phyloP scores from a whole-genome alignment of 2,797 vertebrate genomes.

The Spondyliosoma cantharus region DNA sequence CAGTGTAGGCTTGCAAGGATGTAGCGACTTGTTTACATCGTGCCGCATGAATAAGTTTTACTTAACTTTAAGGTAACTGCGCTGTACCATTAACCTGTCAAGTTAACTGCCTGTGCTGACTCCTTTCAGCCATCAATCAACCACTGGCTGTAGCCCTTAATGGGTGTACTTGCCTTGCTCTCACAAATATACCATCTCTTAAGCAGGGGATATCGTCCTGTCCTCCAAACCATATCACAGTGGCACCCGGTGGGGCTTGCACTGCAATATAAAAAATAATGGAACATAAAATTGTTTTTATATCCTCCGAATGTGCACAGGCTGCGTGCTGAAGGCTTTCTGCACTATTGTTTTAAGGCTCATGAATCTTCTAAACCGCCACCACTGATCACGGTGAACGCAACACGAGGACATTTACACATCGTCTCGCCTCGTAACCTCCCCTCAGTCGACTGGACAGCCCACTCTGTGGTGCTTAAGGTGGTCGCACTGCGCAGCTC shows the following conservation, averaged over 20 bases:
- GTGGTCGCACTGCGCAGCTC: slow-evolving; percentile 37
- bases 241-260: slow-evolving; percentile 46
- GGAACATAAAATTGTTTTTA: slow-evolving; percentile 79
- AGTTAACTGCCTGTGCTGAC: slow-evolving; percentile 36
- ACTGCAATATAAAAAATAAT: slow-evolving; percentile 75
- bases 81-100: slow-evolving; percentile 37
- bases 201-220: slow-evolving; percentile 55
- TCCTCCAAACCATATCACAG: slow-evolving; percentile 55
- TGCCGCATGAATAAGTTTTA: slow-evolving; percentile 1
- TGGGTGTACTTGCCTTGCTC: slow-evolving; percentile 36
- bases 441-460: slow-evolving; percentile 37
- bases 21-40: background rate
- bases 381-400: slow-evolving; percentile 37
- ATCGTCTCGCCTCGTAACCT: slow-evolving; percentile 74
- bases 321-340: slow-evolving; percentile 43
- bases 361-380: slow-evolving; percentile 76
- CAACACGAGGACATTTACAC: slow-evolving; percentile 72
- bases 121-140: slow-evolving; percentile 31
- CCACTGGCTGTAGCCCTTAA: slow-evolving; percentile 29
- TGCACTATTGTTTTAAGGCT: slow-evolving; percentile 75
- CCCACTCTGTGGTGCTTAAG: slow-evolving; percentile 42
- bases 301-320: slow-evolving; percentile 58
- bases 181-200: slow-evolving; percentile 61
- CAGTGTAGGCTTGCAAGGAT: background rate
- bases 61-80: slow-evolving; percentile 11